Evolutionary conservation across 2,797 vertebrate species (phyloP), one percentile per base, ranked within the genome.

Genomic region (Pseudomugil tenellus): DNA sequence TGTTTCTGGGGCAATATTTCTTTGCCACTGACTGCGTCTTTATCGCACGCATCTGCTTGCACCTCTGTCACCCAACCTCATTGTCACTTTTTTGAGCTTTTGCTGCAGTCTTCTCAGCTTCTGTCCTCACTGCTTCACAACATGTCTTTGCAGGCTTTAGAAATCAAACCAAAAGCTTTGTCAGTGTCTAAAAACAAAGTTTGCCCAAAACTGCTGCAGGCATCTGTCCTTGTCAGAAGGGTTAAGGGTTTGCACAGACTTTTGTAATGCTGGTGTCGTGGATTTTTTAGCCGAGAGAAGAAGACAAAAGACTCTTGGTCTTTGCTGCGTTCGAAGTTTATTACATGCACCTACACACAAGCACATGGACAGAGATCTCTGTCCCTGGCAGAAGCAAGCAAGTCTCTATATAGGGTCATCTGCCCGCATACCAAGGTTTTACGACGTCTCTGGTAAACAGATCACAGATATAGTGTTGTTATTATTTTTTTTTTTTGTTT

Each of bases 21-120:
- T 60, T 80, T 48, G 75, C 65, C 32, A 28, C 72, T 74, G 74
- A 76, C 79, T 72, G 64, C 68, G 53, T 79, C 81, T 71, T 64
- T 72, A 79, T 76, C 51, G 21, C 70, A 23, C 51, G 67, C 74
- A 76, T 68, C 61, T 0, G 57, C 80, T 76, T 70, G 75, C 81
- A 79, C 82, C 79, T 65, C 66, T 87, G 87, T 87, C 88, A 88
- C 78, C 64, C 76, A 74, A 76, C 70, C 79, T 84, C 76, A 84
- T 70, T 79, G 46, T 87, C 84, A 85, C 60, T 32, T 46, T n/a
- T 70, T 57, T 41, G 46, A 72, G 68, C 51, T 58, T 53, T 51
- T 77, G 54, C 67, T 55, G 68, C 67, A 79, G 46, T 62, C 12
- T 56, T 35, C 57, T 23, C 56, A 29, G 52, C 70, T 4, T 41